phyloP scores from a whole-genome alignment of 2,797 vertebrate species.

The Harpagifer antarcticus region DNA sequence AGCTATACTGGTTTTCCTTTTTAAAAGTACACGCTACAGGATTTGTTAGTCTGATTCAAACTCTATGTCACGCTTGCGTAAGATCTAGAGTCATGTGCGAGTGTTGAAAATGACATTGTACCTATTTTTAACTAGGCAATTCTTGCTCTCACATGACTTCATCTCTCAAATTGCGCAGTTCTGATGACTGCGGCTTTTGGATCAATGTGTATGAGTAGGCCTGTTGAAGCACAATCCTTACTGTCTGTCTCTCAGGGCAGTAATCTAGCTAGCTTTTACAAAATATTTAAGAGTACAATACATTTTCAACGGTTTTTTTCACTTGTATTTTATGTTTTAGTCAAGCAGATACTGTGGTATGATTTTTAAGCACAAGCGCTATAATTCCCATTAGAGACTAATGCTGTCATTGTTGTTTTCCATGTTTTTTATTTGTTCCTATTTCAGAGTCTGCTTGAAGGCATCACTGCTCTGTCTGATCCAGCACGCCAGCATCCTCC shows the following conservation, averaged over 20 bases:
- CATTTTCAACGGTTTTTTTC: neutral
- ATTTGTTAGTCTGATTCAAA: neutral
- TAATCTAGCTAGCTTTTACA: neutral
- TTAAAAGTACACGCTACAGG: neutral
- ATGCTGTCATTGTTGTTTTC: neutral
- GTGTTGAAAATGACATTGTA: neutral
- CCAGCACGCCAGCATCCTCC: constrained; percentile 67
- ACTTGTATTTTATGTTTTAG: neutral
- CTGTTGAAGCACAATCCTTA: constrained; percentile 12
- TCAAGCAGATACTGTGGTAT: neutral
- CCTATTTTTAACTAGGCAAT: constrained; percentile 8
- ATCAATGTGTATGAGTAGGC: neutral
- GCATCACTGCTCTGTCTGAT: constrained; percentile 52
- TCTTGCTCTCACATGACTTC: neutral
- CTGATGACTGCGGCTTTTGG: constrained; percentile 6
- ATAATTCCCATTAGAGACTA: neutral
- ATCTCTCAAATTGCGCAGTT: neutral
- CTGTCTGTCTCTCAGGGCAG: neutral
- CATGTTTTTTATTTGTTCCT: neutral
- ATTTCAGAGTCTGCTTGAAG: constrained; percentile 75
- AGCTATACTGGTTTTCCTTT: neutral
- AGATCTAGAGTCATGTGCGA: neutral
- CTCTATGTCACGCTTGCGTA: neutral
- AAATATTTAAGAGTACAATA: neutral
- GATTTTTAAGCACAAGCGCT: neutral